Conservation (phyloP, 37 sponge, comb jelly and placozoan species). For the Geodia barretti region DNA sequence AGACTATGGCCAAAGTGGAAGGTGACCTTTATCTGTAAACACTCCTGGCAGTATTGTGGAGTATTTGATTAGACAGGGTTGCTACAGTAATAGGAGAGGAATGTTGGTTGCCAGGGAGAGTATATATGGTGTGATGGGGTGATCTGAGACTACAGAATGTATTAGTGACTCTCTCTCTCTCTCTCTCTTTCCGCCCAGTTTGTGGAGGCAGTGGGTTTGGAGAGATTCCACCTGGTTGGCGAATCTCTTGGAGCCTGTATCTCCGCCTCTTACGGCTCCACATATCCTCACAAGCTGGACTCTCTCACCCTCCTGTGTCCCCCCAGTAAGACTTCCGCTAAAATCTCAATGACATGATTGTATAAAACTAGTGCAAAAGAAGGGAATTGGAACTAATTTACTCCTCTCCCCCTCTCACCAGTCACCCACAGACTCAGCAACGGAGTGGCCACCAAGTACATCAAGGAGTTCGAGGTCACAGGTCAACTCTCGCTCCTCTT, state of each 20-base stretch:
- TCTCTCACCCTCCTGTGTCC: constrained; percentile 65
- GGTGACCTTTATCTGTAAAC: too few species aligned
- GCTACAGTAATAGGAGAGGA: too few species aligned
- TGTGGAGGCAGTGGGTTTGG: constrained; percentile 34
- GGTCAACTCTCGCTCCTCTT: constrained; percentile 38
- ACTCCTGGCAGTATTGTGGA: too few species aligned
- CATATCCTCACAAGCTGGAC: constrained; percentile 12
- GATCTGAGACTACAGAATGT: too few species aligned
- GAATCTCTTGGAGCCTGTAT: constrained; percentile 61
- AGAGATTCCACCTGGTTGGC: constrained; percentile 61
- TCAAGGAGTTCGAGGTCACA: constrained; percentile 39
- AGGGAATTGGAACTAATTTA: too few species aligned
- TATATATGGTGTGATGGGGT: too few species aligned
- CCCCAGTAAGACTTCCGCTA: too few species aligned
- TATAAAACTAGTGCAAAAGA: not conserved
- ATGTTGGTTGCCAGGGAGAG: too few species aligned
- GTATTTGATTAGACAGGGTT: too few species aligned
- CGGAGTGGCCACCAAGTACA: constrained; percentile 32
- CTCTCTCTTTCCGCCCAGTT: too few species aligned
- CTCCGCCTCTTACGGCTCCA: constrained; percentile 27
- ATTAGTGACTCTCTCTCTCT: too few species aligned
- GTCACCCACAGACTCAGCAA: constrained; percentile 37
- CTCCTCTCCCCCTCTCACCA: not conserved
- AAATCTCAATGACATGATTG: not conserved
- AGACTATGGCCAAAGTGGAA: too few species aligned